Evolutionary conservation across 2,113 vertebrate species (phyloP).

Genomic region (Illadopsis cleaveri): DNA sequence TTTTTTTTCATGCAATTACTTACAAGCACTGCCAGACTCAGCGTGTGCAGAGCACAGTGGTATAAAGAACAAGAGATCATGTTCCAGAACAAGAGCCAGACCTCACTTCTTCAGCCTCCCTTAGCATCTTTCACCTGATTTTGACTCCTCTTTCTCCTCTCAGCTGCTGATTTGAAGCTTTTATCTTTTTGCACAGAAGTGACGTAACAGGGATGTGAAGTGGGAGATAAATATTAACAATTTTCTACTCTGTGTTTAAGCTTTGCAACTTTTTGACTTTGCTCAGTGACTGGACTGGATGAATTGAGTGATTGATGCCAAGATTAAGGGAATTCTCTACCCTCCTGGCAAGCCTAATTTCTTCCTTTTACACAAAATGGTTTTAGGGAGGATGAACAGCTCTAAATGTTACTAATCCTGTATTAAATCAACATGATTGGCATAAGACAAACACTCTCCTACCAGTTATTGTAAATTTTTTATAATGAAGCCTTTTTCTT

Average conservation of each 20-base stretch:
- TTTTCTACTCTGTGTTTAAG: background rate
- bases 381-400: background rate
- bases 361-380: background rate
- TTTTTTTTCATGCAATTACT: constrained; percentile 34
- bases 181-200: constrained; percentile 8
- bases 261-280: background rate
- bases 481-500: background rate
- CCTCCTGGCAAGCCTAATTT: background rate
- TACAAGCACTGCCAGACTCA: constrained; percentile 44
- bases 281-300: background rate
- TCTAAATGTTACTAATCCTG: background rate
- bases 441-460: background rate
- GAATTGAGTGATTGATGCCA: background rate
- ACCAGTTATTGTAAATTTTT: background rate
- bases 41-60: background rate
- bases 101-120: background rate
- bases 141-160: background rate
- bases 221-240: constrained; percentile 47
- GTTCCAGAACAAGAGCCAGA: background rate
- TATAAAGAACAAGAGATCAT: background rate
- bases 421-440: background rate
- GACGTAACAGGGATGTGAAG: background rate
- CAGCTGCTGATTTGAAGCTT: background rate
- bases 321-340: background rate
- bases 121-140: background rate